Percentiles rank a stretch among this genome's conserved stretches.
Evolutionary conservation across 2,797 vertebrate genomes (phyloP).

Genomic region (Gymnodraco acuticeps): DNA sequence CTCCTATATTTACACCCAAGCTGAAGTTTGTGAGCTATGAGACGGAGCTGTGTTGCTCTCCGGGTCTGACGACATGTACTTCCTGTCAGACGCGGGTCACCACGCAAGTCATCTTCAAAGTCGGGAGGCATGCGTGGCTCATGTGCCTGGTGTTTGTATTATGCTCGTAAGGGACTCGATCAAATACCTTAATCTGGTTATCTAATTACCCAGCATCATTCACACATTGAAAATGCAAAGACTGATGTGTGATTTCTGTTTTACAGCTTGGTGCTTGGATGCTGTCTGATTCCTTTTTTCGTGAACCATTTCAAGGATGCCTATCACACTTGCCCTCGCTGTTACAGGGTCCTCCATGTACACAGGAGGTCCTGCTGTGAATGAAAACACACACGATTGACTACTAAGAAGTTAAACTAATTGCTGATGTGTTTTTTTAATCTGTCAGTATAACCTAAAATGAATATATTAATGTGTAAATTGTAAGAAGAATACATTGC

Average conservation of each 20-base stretch:
- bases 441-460: background rate
- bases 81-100: conserved; percentile 84
- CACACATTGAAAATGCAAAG: background rate
- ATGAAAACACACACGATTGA: conserved; percentile 23
- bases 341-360: conserved; percentile 81
- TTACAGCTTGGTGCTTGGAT: conserved; percentile 87
- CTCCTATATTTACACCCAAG: conserved; percentile 1
- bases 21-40: conserved; percentile 63
- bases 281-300: conserved; percentile 87
- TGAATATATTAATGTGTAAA: background rate
- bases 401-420: background rate
- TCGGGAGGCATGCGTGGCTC: conserved; percentile 78
- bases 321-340: conserved; percentile 86
- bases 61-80: conserved; percentile 79
- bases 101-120: conserved; percentile 80
- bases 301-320: conserved; percentile 84
- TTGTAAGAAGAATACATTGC: background rate
- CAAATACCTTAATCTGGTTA: background rate
- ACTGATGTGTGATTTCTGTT: conserved; percentile 7
- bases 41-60: conserved; percentile 56
- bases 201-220: conserved; percentile 6
- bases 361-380: conserved; percentile 81
- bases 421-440: background rate
- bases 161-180: conserved; percentile 76
- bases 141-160: conserved; percentile 77